Base-by-base conservation (phyloP, 2,888 invertebrate species). In the Epinotia ramella region DNA sequence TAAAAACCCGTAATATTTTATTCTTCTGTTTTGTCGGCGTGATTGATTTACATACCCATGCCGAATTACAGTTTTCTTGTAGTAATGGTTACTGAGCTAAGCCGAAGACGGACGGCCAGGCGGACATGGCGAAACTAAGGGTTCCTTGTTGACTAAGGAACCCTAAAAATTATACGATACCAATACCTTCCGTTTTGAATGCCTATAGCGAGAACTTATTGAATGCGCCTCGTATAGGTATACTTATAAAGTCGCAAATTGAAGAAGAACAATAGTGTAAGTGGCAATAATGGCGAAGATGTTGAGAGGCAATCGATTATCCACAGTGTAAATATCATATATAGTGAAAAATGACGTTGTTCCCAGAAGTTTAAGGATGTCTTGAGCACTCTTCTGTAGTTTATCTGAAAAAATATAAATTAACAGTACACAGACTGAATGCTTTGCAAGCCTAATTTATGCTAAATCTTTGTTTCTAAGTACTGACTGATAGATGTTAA, bases 191-290 rank as follows among this genome's bases (percentile, higher is more conserved):
- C 7, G 33, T 33, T 33, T 33, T 33, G 6, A 33, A 33, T 33
- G 33, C 33, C 33, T 5, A 33, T 33, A 33, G 40, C 9, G 9
- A 40, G 40, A 40, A 40, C 40, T 33, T 6, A 33, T 33, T 33
- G 33, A 33, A 33, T 6, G 33, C 6, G 7, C 33, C 33, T 33
- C 33, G 33, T 33, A n/a, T n/a, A 33, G 33, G 6, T 7, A n/a
- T n/a, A 33, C 24, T 81, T 84, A 86, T n/a, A 88, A 78, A 33
- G 84, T 78, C 59, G 88, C 87, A 71, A 91, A 88, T 77, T 91
- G 90, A 53, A 91, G 73, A 5, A 92, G 80, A 33, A 91, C 86
- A 16, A 90, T 84, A 2, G 89, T 89, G 73, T 92, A 92, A 28
- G 87, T 88, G 12, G 91, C 88, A 1, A 87, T 86, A 20, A 91